Base-by-base conservation (phyloP, 2,797 vertebrate species). In the Zalophus californianus region DNA sequence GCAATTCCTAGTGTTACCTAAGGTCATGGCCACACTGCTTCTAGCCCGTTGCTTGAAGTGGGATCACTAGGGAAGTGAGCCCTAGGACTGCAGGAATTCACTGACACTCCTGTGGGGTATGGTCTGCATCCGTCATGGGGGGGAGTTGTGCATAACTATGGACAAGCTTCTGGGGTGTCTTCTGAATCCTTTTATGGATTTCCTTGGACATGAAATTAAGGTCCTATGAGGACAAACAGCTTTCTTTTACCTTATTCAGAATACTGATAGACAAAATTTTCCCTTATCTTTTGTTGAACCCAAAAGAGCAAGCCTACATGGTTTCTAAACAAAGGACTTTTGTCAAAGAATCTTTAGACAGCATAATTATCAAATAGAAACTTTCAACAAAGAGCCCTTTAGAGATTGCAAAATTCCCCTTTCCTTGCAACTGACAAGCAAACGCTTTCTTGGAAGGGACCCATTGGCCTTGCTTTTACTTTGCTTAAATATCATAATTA, bases 241-340 rank as follows among this genome's bases (percentile, higher is more conserved):
- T 84, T 66, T 78, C 41, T 44, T 93, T 88, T 32, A 60, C 32
- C 56, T 93, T 82, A 1, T 35, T 62, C 32, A 21, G 25, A 85
- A 79, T 32, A n/a, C 27, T 11, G 38, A 79, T 56, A 62, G 80
- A 80, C 23, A 77, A 1, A 70, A 27, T 15, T 68, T 77, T 64
- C 35, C 32, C 73, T 58, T 11, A 78, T 90, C 78, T 83, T 85
- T 86, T 77, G 35, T 78, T 38, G 32, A 79, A 73, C 72, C 44
- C 25, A 6, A 41, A 83, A 70, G 62, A 86, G 80, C 68, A 89
- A 89, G 62, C 8, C 84, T 83, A 68, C 48, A 1, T 86, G 52
- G 38, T 68, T 92, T 93, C 92, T 94, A 79, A 94, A 93, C 87
- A 96, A 54, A 88, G 72, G 38, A 62, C 21, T 78, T 87, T 72